These are phyloP conservation scores for Rhagonycha lutea DNA, from an alignment of 2,888 invertebrate species.

Conservation along the genomic window DNA sequence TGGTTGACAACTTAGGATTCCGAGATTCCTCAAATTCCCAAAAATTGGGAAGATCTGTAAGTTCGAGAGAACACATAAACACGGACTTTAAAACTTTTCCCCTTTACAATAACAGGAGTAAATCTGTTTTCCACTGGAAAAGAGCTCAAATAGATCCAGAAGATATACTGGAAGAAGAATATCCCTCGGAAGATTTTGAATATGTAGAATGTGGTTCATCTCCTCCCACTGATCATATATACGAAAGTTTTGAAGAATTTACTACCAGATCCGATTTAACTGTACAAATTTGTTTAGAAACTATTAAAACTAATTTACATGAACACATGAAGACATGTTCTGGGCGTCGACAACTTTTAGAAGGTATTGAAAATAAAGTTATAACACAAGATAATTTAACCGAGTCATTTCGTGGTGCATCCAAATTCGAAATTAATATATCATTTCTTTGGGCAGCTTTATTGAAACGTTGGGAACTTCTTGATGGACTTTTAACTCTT, in stretches of 20 bases:
- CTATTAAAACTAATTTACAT: slow-evolving; percentile 71
- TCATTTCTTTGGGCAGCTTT: slow-evolving; percentile 77
- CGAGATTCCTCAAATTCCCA: slow-evolving; percentile 44
- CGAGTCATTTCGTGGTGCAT: slow-evolving; percentile 59
- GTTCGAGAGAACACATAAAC: slow-evolving; percentile 44
- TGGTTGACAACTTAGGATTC: slow-evolving; percentile 53
- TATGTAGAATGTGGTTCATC: slow-evolving; percentile 81
- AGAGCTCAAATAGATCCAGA: slow-evolving; percentile 44
- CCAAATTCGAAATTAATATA: slow-evolving; percentile 71
- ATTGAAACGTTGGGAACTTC: slow-evolving; percentile 68
- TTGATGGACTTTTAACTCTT: slow-evolving; percentile 65
- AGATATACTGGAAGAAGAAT: slow-evolving; percentile 66
- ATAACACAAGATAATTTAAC: slow-evolving; percentile 63
- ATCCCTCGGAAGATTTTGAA: slow-evolving; percentile 71
- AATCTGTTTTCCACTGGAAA: slow-evolving; percentile 34
- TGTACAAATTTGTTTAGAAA: slow-evolving; percentile 74
- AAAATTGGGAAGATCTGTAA: slow-evolving; percentile 54
- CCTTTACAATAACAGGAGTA: slow-evolving; percentile 46
- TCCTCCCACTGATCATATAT: slow-evolving; percentile 80
- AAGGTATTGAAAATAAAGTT: slow-evolving; percentile 74
- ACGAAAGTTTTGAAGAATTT: slow-evolving; percentile 77
- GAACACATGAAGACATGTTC: slow-evolving; percentile 74
- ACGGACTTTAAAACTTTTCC: slow-evolving; percentile 52
- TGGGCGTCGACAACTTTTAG: slow-evolving; percentile 69
- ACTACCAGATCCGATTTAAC: slow-evolving; percentile 68